Base-by-base conservation (phyloP, 2,113 vertebrate species). In the Heterochromis multidens region DNA sequence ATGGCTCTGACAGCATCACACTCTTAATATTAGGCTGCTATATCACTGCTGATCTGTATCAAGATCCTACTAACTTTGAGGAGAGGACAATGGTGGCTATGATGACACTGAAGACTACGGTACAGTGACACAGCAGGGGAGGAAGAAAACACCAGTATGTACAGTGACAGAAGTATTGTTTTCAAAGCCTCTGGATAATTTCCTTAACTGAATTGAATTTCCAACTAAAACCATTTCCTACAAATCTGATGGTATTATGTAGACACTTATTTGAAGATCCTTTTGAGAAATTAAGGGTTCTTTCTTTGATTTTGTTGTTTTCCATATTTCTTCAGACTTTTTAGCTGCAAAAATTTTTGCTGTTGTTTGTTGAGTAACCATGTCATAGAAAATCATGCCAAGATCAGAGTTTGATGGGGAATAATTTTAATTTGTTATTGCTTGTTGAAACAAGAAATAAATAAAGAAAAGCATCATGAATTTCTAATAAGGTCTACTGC, bases 391-490 rank as follows among this genome's bases (percentile, higher is more conserved):
- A 74, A 37, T 60, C 62, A 72, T 19, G 40, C 46, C 35, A 2
- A 65, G 59, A 87, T 85, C 77, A 89, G 77, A 77, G 56, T 57
- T 54, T 14, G 65, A 88, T 29, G 59, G 46, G 59, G 54, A 82
- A 61, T 72, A 70, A 63, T 91, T 91, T 93, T 88, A 46, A 93
- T 91, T 90, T 43, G 56, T 82, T 88, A 82, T 79, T 88, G 87
- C 89, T 87, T 79, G 80, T 89, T 88, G 89, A 87, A 88, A 88
- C 54, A 77, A 62, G 83, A n/a, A n/a, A n/a, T n/a, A n/a, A n/a
- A n/a, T n/a, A n/a, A n/a, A n/a, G n/a, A n/a, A n/a, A n/a, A n/a
- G n/a, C n/a, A n/a, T 90, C 87, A 92, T 93, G 84, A 86, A 94
- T 93, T 89, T 92, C 92, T 85, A 67, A 93, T 89, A 25, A 46